These are phyloP conservation scores for Felis chaus DNA, from an alignment of 2,113 vertebrate genomes.

Conservation along the genomic window DNA sequence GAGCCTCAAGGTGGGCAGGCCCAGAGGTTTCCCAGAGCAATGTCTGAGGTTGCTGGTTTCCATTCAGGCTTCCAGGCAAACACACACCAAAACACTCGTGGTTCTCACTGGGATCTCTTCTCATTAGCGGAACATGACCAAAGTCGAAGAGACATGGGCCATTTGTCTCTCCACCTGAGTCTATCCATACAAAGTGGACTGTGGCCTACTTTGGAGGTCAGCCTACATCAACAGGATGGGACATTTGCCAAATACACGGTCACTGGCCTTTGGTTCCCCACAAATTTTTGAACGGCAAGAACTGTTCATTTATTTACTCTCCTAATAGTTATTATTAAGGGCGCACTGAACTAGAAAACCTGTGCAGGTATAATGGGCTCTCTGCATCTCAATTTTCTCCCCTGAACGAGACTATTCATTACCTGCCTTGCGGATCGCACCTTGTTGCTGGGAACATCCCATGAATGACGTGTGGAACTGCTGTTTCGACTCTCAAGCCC, in stretches of 20 bases:
- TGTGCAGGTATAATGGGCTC: neutral
- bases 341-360: neutral
- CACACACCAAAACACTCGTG: neutral
- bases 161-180: neutral
- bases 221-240: neutral
- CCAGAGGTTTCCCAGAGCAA: neutral
- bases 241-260: neutral
- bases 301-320: slow-evolving; percentile 34
- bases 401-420: neutral
- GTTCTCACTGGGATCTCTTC: slow-evolving; percentile 11
- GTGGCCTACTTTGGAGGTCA: neutral
- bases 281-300: neutral
- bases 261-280: slow-evolving; percentile 27
- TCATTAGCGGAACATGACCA: neutral
- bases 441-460: neutral
- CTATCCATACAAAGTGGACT: neutral
- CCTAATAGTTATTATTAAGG: neutral
- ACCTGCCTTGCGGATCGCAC: neutral
- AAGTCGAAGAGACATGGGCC: neutral
- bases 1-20: neutral
- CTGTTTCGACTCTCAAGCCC: neutral
- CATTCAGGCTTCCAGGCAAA: neutral
- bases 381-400: neutral
- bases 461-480: neutral
- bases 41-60: neutral